These are phyloP conservation scores for Sarotherodon lohbergeri DNA, from an alignment of 2,113 vertebrate species.

Conservation along the genomic window DNA sequence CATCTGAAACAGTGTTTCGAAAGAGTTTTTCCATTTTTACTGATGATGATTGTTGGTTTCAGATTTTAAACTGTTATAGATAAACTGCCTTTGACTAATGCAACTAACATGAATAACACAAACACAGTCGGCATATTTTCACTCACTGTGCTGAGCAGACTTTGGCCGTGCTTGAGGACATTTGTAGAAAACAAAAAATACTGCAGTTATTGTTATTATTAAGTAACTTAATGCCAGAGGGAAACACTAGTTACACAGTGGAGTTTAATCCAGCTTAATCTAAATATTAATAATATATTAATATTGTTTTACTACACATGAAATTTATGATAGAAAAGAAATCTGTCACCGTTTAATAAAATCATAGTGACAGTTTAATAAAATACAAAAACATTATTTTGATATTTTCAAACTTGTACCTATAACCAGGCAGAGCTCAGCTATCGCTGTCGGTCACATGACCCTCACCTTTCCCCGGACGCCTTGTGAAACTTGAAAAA, in stretches of 20 bases:
- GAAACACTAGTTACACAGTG: rapidly evolving
- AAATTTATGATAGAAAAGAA: not conserved
- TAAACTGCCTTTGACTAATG: too few relatives aligned
- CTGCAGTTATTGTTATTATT: not conserved
- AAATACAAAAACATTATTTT: not conserved
- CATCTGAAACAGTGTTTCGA: not conserved
- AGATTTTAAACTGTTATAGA: not conserved
- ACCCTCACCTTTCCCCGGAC: not conserved
- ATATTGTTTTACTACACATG: not conserved
- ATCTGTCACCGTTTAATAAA: not conserved
- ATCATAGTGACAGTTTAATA: not conserved
- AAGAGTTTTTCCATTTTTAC: not conserved
- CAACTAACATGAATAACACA: not conserved
- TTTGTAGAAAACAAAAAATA: not conserved
- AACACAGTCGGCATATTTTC: not conserved
- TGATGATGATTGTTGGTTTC: not conserved
- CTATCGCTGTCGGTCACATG: not conserved
- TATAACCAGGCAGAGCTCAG: not conserved
- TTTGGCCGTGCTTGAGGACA: not conserved
- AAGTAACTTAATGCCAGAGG: not conserved
- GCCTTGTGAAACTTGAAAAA: not conserved
- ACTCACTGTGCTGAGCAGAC: not conserved
- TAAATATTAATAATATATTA: not conserved
- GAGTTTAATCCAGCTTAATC: not conserved
- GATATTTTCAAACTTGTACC: not conserved